Evolutionary conservation across 2,797 vertebrate species (phyloP).

Genomic region (Meda fulgida): DNA sequence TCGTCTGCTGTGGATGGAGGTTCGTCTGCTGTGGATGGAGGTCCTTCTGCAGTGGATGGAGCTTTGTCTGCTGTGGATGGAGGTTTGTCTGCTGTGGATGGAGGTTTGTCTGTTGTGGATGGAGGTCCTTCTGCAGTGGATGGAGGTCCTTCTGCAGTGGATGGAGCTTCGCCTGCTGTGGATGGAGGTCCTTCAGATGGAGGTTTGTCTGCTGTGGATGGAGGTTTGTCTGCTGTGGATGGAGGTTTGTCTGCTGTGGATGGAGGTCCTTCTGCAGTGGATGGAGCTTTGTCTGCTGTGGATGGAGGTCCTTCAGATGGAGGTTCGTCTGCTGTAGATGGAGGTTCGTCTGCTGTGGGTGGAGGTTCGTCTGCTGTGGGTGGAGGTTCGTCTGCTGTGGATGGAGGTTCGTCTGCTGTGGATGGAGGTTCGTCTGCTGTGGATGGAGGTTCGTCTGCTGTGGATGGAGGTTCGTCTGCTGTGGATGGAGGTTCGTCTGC

Average conservation of each 20-base stretch:
- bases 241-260: not conserved
- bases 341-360: not conserved
- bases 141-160: no score
- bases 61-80: no score
- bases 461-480: no score
- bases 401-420: not conserved
- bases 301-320: not conserved
- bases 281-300: not conserved
- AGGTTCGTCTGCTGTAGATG: accelerated
- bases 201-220: not conserved
- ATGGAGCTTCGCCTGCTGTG: no score
- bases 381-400: accelerated
- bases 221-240: not conserved
- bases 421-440: no score
- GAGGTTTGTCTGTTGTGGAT: not conserved
- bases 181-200: not conserved
- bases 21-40: no score
- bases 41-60: no score
- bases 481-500: no score
- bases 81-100: no score
- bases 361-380: accelerated
- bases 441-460: not conserved
- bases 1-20: no score
- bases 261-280: not conserved
- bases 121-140: not conserved